phyloP scores from a whole-genome alignment of 2,797 vertebrate species.

The Paramormyrops hopkinsi region DNA sequence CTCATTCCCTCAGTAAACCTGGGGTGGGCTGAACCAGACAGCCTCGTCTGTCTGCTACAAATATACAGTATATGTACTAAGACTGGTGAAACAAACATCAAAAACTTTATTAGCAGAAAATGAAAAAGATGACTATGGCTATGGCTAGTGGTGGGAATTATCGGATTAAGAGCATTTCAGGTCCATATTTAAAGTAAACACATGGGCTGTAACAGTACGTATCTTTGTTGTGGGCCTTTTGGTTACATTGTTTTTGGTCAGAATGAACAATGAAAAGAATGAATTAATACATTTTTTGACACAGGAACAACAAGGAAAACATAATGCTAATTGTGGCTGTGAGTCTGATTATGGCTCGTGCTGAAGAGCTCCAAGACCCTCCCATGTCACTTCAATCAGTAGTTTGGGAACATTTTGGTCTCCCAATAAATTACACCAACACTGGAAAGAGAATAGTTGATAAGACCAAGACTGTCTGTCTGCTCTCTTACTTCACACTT shows the following conservation, averaged over 20 bases:
- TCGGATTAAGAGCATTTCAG: not conserved
- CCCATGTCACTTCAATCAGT: not conserved
- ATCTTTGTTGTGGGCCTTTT: not conserved
- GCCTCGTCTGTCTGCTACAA: not conserved
- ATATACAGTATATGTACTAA: not conserved
- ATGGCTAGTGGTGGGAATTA: not conserved
- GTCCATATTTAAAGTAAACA: not conserved
- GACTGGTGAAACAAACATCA: not conserved
- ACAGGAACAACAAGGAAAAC: not conserved
- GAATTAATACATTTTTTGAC: not conserved
- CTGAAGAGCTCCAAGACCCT: not conserved
- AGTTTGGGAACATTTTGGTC: not conserved
- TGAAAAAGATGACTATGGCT: not conserved
- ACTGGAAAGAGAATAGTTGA: not conserved
- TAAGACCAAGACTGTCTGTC: not conserved
- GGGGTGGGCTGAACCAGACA: not conserved
- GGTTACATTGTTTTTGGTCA: not conserved
- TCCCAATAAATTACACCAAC: not conserved
- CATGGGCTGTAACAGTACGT: not conserved
- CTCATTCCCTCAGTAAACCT: not conserved
- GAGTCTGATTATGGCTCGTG: not conserved
- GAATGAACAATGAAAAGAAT: not conserved
- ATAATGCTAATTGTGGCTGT: not conserved
- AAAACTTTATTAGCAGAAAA: not conserved
- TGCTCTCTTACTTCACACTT: not conserved